Evolutionary conservation across 2,797 vertebrate species (phyloP).

Genomic region (Poeciliopsis presidionis): DNA sequence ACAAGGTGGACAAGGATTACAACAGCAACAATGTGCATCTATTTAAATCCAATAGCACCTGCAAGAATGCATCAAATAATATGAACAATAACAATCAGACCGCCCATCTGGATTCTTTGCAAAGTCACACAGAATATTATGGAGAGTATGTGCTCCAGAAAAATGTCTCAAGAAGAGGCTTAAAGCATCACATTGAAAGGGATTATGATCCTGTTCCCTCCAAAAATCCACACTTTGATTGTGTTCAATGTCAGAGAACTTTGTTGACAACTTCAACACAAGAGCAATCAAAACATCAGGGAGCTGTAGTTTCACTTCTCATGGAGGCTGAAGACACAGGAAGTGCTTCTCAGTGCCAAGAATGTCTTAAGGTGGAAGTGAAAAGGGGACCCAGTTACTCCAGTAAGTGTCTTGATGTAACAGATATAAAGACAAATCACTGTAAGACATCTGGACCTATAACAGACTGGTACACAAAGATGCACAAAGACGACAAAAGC

Average conservation of each 20-base stretch:
- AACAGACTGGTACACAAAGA: conserved; percentile 8
- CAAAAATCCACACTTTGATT: conserved; percentile 18
- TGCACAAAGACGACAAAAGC: conserved; percentile 9
- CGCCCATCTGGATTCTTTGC: conserved; percentile 29
- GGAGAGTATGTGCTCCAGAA: conserved; percentile 1
- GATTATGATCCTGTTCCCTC: conserved; percentile 25
- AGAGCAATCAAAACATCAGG: conserved; percentile 2
- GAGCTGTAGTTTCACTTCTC: conserved; percentile 24
- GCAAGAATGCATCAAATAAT: conserved; percentile 11
- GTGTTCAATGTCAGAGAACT: conserved; percentile 12
- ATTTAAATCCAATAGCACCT: conserved; percentile 12
- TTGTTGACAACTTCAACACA: not conserved
- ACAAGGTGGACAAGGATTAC: conserved; percentile 8
- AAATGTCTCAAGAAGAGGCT: not conserved
- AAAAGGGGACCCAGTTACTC: conserved; percentile 42
- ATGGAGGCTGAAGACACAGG: conserved; percentile 8
- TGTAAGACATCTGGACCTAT: not conserved
- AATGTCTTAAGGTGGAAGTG: conserved; percentile 19
- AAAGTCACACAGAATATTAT: conserved; percentile 9
- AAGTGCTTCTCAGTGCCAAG: conserved; percentile 12
- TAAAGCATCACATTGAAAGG: conserved; percentile 14
- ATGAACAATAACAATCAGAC: conserved; percentile 5
- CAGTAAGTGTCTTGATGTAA: not conserved
- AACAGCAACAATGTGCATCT: conserved; percentile 5
- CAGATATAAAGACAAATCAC: conserved; percentile 5